Percentiles rank a stretch among this genome's conserved stretches.
Conservation (phyloP, 2,888 invertebrate genomes). For the Hoplodrina ambigua region DNA sequence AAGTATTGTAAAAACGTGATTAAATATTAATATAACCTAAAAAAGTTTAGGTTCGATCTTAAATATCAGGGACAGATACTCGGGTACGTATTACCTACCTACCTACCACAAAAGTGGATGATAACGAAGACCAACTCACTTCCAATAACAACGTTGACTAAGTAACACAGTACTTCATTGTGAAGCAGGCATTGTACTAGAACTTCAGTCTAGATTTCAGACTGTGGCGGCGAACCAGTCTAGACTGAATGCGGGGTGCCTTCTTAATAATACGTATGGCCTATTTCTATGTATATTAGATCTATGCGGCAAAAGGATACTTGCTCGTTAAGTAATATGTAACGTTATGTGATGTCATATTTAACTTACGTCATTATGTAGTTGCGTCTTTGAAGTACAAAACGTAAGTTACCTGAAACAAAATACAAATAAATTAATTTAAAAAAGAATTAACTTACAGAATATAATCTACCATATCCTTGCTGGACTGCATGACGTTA, state of each 20-base stretch:
- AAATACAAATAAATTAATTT: conserved; percentile 27
- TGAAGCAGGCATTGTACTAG: conserved; percentile 32
- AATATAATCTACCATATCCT: neutral
- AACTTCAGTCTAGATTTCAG: conserved; percentile 56
- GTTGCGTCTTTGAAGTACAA: neutral
- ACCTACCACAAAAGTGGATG: neutral
- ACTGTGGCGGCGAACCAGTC: conserved; percentile 58
- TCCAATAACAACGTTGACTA: conserved; percentile 22
- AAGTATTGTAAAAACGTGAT: conserved; percentile 17
- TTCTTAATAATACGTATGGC: conserved; percentile 39
- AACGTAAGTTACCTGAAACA: conserved; percentile 64
- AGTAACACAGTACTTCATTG: conserved; percentile 25
- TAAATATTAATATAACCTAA: neutral
- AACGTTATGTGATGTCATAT: neutral
- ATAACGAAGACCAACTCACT: conserved; percentile 12
- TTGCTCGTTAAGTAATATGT: conserved; percentile 13
- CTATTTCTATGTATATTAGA: conserved; percentile 39
- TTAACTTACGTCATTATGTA: conserved; percentile 18
- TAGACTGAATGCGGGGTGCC: conserved; percentile 53
- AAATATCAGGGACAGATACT: neutral
- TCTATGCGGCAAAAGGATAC: conserved; percentile 30
- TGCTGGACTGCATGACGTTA: too few relatives aligned
- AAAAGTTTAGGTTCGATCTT: neutral
- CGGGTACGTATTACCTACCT: neutral
- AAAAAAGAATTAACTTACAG: neutral